Conservation (phyloP, 2,888 invertebrate species). For the Ectemnius lituratus region DNA sequence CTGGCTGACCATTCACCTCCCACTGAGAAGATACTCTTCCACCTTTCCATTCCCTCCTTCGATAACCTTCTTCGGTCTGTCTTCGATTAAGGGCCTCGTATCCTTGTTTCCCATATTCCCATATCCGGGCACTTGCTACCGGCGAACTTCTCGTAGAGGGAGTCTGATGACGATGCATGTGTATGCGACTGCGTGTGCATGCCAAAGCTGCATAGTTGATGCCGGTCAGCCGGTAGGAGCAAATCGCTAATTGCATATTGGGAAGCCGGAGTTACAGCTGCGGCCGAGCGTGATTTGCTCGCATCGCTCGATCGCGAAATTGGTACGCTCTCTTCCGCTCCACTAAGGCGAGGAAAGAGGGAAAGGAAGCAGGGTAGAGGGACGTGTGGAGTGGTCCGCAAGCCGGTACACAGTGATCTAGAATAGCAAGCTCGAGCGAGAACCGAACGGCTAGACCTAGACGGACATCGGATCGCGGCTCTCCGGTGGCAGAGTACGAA, state of each 20-base stretch:
- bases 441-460: constrained; percentile 5
- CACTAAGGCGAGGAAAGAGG: constrained; percentile 59
- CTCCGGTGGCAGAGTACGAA: constrained; percentile 1
- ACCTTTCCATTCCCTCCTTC: not conserved
- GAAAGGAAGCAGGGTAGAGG: constrained; percentile 44
- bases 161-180: constrained; percentile 21
- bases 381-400: not conserved
- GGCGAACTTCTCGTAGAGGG: not conserved
- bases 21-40: not conserved
- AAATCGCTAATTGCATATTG: constrained; percentile 35
- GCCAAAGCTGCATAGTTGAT: not conserved
- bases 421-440: constrained; percentile 35
- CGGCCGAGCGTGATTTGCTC: constrained; percentile 15
- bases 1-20: not conserved
- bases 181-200: constrained; percentile 20
- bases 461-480: constrained; percentile 1
- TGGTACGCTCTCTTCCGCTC: constrained; percentile 65
- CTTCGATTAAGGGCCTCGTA: constrained; percentile 1
- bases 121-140: not conserved
- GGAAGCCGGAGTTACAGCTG: constrained; percentile 8
- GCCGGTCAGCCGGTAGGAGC: not conserved
- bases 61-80: not conserved
- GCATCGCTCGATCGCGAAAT: constrained; percentile 50
- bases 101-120: not conserved
- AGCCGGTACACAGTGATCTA: constrained; percentile 40